These are phyloP conservation scores for Drosophila birchii DNA, from an alignment of 2,888 invertebrate genomes.

Conservation along the genomic window DNA sequence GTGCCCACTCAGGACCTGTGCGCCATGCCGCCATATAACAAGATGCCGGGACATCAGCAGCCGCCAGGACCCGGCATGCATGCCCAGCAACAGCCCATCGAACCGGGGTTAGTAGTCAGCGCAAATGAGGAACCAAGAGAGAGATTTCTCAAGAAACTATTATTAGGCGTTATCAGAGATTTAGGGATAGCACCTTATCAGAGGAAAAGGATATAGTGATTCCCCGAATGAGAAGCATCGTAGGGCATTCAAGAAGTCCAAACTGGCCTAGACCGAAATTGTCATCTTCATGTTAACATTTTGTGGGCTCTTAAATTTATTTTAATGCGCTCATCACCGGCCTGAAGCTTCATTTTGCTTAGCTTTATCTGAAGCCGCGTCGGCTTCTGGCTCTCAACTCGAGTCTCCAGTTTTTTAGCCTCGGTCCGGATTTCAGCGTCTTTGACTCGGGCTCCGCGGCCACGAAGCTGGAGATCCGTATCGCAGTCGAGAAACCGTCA, in stretches of 20 bases:
- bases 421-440: slow-evolving; percentile 13
- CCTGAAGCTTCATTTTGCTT: slow-evolving; percentile 52
- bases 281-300: slow-evolving; percentile 37
- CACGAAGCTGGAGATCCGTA: slow-evolving; percentile 50
- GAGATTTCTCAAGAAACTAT: neutral
- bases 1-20: slow-evolving; percentile 96
- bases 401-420: slow-evolving; percentile 1
- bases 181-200: neutral
- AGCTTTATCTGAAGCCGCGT: slow-evolving; percentile 55
- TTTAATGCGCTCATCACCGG: slow-evolving; percentile 74
- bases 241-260: slow-evolving; percentile 12
- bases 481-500: slow-evolving; percentile 51
- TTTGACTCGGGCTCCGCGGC: slow-evolving; percentile 21
- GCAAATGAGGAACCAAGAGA: neutral
- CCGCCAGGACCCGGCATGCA: slow-evolving; percentile 80
- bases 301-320: slow-evolving; percentile 75
- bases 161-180: no score
- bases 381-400: slow-evolving; percentile 56
- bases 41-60: slow-evolving; percentile 86
- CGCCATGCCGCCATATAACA: slow-evolving; percentile 93
- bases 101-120: slow-evolving; percentile 89
- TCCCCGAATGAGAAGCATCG: neutral
- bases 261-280: neutral
- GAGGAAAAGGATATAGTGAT: no score
- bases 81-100: slow-evolving; percentile 86